Evolutionary conservation across 2,797 vertebrate species (phyloP).

Genomic region (Sparus aurata): DNA sequence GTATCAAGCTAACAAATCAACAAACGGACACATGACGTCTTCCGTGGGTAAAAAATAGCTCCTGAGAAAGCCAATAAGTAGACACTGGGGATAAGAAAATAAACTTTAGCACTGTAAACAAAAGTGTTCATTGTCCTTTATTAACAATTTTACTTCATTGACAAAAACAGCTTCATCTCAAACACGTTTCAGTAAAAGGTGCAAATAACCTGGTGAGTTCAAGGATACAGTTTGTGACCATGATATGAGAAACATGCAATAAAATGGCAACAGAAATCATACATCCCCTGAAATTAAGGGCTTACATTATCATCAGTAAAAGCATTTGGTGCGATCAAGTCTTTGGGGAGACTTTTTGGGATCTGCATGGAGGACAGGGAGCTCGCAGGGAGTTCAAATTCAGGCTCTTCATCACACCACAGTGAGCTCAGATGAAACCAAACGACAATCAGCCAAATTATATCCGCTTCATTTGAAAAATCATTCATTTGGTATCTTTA

Average conservation of each 20-base stretch:
- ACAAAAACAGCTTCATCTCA: conserved; percentile 34
- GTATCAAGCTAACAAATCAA: no score
- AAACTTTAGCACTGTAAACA: background rate
- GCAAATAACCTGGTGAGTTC: conserved; percentile 48
- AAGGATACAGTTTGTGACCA: conserved; percentile 22
- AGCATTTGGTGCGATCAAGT: conserved; percentile 34
- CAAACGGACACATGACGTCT: no score
- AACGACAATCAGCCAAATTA: background rate
- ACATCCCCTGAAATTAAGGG: background rate
- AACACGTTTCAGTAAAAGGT: conserved; percentile 35
- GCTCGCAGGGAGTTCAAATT: conserved; percentile 31
- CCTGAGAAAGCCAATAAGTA: background rate
- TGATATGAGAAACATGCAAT: conserved; percentile 36
- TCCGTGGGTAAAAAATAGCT: background rate
- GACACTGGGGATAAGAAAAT: background rate
- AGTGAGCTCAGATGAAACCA: background rate
- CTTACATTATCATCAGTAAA: conserved; percentile 6
- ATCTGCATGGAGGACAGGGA: conserved; percentile 31
- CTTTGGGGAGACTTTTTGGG: conserved; percentile 21
- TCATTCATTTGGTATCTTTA: background rate
- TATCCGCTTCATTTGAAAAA: background rate
- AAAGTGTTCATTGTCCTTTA: conserved; percentile 35
- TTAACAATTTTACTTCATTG: conserved; percentile 23
- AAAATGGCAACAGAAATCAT: conserved; percentile 17
- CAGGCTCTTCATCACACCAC: conserved; percentile 11